A percentile compares a stretch with the other conserved stretches of the same genome.
phyloP scores from a whole-genome alignment of 2,888 invertebrate genomes.

The Drosophila infuscata region DNA sequence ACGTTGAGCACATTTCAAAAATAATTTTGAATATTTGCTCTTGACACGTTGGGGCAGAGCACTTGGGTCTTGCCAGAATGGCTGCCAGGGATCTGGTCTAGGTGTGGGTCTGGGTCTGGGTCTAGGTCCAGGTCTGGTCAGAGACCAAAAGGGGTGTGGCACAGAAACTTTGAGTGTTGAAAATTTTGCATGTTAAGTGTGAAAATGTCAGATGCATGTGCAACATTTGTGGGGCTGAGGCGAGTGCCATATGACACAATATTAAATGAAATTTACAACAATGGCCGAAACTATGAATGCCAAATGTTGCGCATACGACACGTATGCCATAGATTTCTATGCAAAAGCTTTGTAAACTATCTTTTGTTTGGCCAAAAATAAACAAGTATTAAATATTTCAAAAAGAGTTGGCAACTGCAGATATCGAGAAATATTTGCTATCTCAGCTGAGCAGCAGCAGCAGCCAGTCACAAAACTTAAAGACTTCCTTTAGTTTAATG shows the following conservation, averaged over 20 bases:
- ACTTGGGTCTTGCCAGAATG: slow-evolving; percentile 13
- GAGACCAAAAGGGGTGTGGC: slow-evolving; percentile 23
- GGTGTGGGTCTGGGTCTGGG: slow-evolving; percentile 5
- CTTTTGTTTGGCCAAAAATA: slow-evolving; percentile 49
- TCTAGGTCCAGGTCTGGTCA: slow-evolving; percentile 19
- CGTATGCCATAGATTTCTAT: slow-evolving; percentile 42
- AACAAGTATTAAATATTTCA: slow-evolving; percentile 36
- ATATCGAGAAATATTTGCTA: slow-evolving; percentile 29
- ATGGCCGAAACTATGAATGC: slow-evolving; percentile 56
- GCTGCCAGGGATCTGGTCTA: neutral
- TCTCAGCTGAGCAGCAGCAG: neutral
- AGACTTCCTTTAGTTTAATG: slow-evolving; percentile 27
- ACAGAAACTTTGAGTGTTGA: slow-evolving; percentile 53
- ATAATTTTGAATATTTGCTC: slow-evolving; percentile 80
- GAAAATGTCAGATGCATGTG: slow-evolving; percentile 77
- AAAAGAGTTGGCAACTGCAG: slow-evolving; percentile 37
- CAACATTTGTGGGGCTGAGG: slow-evolving; percentile 39
- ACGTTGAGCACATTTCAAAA: slow-evolving; percentile 72
- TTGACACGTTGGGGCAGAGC: slow-evolving; percentile 71
- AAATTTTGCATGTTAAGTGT: slow-evolving; percentile 74
- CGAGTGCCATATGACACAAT: slow-evolving; percentile 66
- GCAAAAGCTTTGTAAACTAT: slow-evolving; percentile 47
- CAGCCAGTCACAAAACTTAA: slow-evolving; percentile 24
- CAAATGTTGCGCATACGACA: slow-evolving; percentile 68
- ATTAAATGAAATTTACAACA: slow-evolving; percentile 69